Base-by-base conservation (phyloP, 1,140 invertebrate genomes). In the Diorhabda carinulata region DNA sequence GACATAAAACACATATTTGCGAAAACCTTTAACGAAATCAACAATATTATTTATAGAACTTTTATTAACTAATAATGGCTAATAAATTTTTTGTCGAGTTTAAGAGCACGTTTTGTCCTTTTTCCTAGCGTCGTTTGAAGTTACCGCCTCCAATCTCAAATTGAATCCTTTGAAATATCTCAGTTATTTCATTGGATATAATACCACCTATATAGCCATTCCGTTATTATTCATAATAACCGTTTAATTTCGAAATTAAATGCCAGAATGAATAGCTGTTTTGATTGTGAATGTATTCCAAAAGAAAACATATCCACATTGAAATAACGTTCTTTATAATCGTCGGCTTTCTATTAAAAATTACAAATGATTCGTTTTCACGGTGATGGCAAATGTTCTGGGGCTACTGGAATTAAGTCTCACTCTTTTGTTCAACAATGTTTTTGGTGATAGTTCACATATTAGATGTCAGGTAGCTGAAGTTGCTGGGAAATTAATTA, bases 331-430 rank as follows among this genome's bases (percentile, higher is more conserved):
- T 60, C 58, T 0, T 41, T 62, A 57, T 69, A 65, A 63, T 69
- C 57, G 57, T 62, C 61, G 43, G 43, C n/a, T 6, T 10, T 64
- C 58, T 70, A 66, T 63, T 67, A 59, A 67, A 59, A 70, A 70
- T 70, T 60, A 70, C 69, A 70, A 70, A 70, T 52, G 64, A 70
- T 70, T 70, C 69, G 64, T 67, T 62, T 70, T 62, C 69, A 70
- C 59, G 64, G 60, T 66, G 43, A 61, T 45, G 67, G 69, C 61
- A 56, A 47, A 59, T 8, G 64, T 67, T 57, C 25, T 25, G 57
- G 64, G 62, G 57, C 69, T 70, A 70, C 69, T 63, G 69, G 69
- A 70, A 70, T 70, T 70, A 60, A 62, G 42, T 66, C 63, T 64
- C 25, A 25, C 25, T 25, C 66, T 70, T 70, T 64, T 64, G 62